Percentiles rank a stretch among this genome's conserved stretches.
Evolutionary conservation across 2,888 invertebrate genomes (phyloP).

Genomic region (Drosophila ustulata): DNA sequence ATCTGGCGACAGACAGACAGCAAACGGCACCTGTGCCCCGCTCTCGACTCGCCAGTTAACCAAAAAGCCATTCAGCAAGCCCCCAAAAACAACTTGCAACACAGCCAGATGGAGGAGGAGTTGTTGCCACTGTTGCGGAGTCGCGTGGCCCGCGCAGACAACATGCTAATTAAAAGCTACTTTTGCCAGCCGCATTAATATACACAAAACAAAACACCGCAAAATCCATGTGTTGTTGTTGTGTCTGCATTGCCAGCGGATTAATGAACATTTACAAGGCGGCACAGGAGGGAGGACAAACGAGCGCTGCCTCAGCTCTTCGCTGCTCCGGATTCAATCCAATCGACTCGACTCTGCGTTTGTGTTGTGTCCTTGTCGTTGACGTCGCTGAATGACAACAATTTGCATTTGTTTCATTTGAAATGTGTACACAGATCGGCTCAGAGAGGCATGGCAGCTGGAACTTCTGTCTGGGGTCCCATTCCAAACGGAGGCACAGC

Average conservation of each 20-base stretch:
- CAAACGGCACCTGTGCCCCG: slow-evolving; percentile 11
- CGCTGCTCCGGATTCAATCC: slow-evolving; percentile 35
- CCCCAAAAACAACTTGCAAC: slow-evolving; percentile 61
- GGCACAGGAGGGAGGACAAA: slow-evolving; percentile 24
- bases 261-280: slow-evolving; percentile 62
- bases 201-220: slow-evolving; percentile 53
- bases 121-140: slow-evolving; percentile 19
- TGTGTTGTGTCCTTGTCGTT: slow-evolving; percentile 33
- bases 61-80: slow-evolving; percentile 66
- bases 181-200: slow-evolving; percentile 77
- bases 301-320: not conserved
- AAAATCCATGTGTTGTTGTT: slow-evolving; percentile 55
- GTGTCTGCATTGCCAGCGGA: slow-evolving; percentile 51
- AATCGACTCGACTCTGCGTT: slow-evolving; percentile 32
- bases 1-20: not conserved
- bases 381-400: slow-evolving; percentile 67
- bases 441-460: not conserved
- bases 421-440: slow-evolving; percentile 27
- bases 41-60: slow-evolving; percentile 54
- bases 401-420: slow-evolving; percentile 75
- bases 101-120: slow-evolving; percentile 38
- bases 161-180: slow-evolving; percentile 79
- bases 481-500: slow-evolving; percentile 20
- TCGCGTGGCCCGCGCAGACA: slow-evolving; percentile 62
- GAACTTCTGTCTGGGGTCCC: slow-evolving; percentile 35